Conservation (phyloP, 2,113 vertebrate species). For the Xiphias gladius region DNA sequence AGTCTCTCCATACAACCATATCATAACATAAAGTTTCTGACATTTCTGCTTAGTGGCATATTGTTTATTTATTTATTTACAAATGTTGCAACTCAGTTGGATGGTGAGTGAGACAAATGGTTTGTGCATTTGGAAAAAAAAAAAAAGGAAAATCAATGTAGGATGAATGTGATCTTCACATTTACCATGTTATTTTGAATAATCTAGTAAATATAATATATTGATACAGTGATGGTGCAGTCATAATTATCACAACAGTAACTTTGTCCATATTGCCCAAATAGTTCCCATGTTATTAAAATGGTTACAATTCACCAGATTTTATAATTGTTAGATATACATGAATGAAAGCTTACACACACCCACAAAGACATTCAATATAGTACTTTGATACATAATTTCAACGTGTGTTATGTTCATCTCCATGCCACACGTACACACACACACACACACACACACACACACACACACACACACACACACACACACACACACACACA, state of each 20-base stretch:
- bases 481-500: slow-evolving; percentile 25
- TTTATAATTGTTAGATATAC: slow-evolving; percentile 24
- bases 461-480: slow-evolving; percentile 4
- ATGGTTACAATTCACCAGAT: not conserved
- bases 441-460: not conserved
- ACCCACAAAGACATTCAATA: slow-evolving; percentile 49
- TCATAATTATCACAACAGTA: not conserved
- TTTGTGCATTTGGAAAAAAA: not conserved
- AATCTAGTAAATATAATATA: not conserved
- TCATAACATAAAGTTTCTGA: not conserved
- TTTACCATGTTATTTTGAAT: not conserved
- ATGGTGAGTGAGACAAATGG: too few species aligned
- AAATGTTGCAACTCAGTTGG: not conserved
- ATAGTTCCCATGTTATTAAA: not conserved
- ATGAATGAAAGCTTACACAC: slow-evolving; percentile 25
- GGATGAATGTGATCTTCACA: not conserved
- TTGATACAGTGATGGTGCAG: not conserved
- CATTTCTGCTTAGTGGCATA: not conserved
- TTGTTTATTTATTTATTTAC: not conserved
- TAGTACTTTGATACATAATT: slow-evolving; percentile 48
- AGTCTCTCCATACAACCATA: not conserved
- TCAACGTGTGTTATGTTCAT: slow-evolving; percentile 31
- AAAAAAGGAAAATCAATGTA: not conserved
- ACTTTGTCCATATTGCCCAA: not conserved
- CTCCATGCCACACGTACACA: not conserved